Conservation (phyloP, 2,888 invertebrate species). For the Cheilosia soror region DNA sequence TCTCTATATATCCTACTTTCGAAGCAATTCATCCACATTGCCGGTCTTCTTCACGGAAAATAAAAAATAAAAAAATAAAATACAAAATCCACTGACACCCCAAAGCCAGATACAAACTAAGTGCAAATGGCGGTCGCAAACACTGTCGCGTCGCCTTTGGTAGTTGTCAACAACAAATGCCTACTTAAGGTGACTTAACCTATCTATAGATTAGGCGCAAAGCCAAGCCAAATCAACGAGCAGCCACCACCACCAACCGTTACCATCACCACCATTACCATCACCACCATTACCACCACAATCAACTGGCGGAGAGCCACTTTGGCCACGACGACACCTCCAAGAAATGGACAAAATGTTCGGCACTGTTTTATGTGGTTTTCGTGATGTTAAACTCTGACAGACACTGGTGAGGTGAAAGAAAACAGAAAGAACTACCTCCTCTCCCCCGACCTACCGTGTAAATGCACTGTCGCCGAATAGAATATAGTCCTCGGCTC, state of each 20-base stretch:
- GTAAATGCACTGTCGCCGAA: slow-evolving; percentile 67
- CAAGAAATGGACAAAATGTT: slow-evolving; percentile 69
- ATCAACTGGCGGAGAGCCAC: neutral
- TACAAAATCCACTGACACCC: neutral
- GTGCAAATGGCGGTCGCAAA: slow-evolving; percentile 69
- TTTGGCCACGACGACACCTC: slow-evolving; percentile 31
- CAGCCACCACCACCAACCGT: slow-evolving; percentile 54
- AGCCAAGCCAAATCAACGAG: slow-evolving; percentile 71
- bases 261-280: slow-evolving; percentile 14
- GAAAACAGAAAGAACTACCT: slow-evolving; percentile 4
- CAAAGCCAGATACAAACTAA: slow-evolving; percentile 49
- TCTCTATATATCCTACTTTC: slow-evolving; percentile 18
- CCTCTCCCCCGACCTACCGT: slow-evolving; percentile 44
- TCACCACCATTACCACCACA: slow-evolving; percentile 3
- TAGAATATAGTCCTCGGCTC: neutral
- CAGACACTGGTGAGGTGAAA: slow-evolving; percentile 1
- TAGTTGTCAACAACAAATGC: slow-evolving; percentile 75
- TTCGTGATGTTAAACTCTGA: slow-evolving; percentile 68
- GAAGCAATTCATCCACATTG: slow-evolving; percentile 65
- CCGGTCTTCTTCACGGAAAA: slow-evolving; percentile 51
- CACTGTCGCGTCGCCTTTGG: slow-evolving; percentile 59
- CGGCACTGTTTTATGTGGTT: slow-evolving; percentile 75
- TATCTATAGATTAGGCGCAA: slow-evolving; percentile 71
- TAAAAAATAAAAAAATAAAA: neutral
- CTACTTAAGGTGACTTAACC: slow-evolving; percentile 75